Conservation (phyloP, 2,888 invertebrate genomes). For the Villa cingulata region DNA sequence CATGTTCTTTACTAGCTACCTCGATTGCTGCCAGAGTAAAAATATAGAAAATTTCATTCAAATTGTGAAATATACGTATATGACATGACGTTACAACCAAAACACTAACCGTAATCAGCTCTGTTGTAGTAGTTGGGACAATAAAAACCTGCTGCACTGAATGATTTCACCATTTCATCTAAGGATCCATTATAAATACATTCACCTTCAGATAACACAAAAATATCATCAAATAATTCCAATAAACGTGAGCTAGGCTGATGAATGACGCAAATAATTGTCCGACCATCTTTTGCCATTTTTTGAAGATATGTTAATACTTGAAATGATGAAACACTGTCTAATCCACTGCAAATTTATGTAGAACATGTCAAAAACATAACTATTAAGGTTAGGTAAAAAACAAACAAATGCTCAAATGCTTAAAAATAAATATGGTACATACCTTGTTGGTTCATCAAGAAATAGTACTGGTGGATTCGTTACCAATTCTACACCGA, state of each 20-base stretch:
- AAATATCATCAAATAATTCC: constrained; percentile 75
- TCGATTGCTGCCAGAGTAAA: constrained; percentile 36
- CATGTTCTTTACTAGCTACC: constrained; percentile 44
- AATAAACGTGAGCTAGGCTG: constrained; percentile 78
- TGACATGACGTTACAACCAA: neutral
- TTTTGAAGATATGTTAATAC: constrained; percentile 62
- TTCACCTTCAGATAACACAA: constrained; percentile 62
- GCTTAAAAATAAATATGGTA: no score
- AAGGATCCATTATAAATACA: constrained; percentile 69
- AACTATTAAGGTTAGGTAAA: no score
- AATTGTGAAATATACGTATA: neutral
- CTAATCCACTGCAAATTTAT: constrained; percentile 73
- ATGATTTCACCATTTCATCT: constrained; percentile 53
- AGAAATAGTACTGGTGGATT: constrained; percentile 90
- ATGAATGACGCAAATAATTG: constrained; percentile 78
- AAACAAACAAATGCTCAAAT: no score
- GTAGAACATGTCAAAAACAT: no score
- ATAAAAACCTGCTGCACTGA: constrained; percentile 49
- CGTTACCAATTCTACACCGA: constrained; percentile 77
- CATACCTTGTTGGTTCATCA: constrained; percentile 83
- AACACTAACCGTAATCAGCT: constrained; percentile 69
- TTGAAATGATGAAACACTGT: constrained; percentile 68
- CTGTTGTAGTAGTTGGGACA: constrained; percentile 86
- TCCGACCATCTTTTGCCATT: constrained; percentile 66
- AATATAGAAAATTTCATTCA: neutral